Percentiles rank a stretch among this genome's conserved stretches.
These are phyloP conservation scores for Blera fallax DNA, from an alignment of 2,888 invertebrate species.

Conservation along the genomic window DNA sequence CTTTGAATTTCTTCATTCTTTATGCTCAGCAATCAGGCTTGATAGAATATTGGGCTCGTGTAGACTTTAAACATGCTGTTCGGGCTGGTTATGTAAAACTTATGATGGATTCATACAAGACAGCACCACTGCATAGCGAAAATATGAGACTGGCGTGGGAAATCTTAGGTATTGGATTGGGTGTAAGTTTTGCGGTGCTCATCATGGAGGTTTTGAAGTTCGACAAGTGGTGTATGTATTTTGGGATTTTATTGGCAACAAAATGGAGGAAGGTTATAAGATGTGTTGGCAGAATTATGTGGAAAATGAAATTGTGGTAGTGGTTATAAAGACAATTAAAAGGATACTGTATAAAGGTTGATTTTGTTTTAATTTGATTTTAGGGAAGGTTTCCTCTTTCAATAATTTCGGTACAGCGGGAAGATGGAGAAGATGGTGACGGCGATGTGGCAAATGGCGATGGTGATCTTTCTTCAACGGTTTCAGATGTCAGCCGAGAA, in stretches of 20 bases:
- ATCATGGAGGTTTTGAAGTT: not conserved
- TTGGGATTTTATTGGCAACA: not conserved
- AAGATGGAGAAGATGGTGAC: slow-evolving; percentile 83
- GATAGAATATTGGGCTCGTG: not conserved
- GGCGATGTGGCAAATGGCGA: slow-evolving; percentile 80
- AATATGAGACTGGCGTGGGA: slow-evolving; percentile 2
- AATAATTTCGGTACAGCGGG: no score
- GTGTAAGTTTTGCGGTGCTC: not conserved
- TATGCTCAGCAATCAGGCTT: slow-evolving; percentile 7
- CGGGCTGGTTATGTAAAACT: not conserved
- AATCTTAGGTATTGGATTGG: not conserved
- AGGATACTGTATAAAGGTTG: no score
- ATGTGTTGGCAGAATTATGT: not conserved
- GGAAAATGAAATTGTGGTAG: not conserved
- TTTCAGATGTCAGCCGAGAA: slow-evolving; percentile 85
- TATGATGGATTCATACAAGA: not conserved
- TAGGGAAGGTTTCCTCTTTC: no score
- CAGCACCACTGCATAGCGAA: not conserved
- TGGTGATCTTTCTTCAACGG: slow-evolving; percentile 80
- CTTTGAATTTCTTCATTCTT: slow-evolving; percentile 1
- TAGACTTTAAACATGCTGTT: not conserved
- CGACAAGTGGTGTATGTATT: not conserved
- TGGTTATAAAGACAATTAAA: no score
- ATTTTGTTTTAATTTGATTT: no score
- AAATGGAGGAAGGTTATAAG: not conserved